A percentile compares a stretch with the other conserved stretches of the same genome.
Evolutionary conservation across 2,113 vertebrate genomes (phyloP).

Genomic region (Parotia lawesii): DNA sequence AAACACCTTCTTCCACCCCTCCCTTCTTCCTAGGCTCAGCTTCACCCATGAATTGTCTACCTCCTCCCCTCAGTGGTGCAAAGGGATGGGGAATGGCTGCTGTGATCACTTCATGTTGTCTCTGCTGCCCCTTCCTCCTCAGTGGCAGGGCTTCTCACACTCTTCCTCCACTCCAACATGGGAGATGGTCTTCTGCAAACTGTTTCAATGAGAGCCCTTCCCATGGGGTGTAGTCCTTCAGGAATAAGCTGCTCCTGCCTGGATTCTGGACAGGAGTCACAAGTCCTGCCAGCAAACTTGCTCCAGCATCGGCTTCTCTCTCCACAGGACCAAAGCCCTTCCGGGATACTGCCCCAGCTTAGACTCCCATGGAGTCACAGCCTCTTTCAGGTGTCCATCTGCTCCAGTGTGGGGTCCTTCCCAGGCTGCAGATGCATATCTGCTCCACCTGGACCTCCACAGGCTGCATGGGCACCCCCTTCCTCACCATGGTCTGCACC

Average conservation of each 20-base stretch:
- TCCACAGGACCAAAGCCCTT: not conserved
- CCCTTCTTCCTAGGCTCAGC: not conserved
- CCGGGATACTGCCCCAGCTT: not conserved
- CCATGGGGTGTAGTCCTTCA: not conserved
- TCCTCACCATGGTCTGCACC: too few relatives aligned
- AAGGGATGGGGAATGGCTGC: not conserved
- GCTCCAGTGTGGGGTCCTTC: not conserved
- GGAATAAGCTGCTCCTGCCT: not conserved
- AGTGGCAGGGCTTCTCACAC: not conserved
- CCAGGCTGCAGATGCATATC: not conserved
- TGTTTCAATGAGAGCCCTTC: not conserved
- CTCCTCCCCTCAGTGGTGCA: not conserved
- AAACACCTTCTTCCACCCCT: not conserved
- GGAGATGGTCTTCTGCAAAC: not conserved
- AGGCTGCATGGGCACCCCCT: not conserved
- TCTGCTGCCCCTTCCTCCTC: not conserved
- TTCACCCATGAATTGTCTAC: not conserved
- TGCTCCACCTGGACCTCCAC: not conserved
- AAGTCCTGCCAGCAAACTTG: not conserved
- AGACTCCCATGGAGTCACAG: not conserved
- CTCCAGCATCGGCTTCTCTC: not conserved
- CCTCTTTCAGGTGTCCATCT: not conserved
- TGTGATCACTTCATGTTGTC: not conserved
- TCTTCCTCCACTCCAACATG: rapidly evolving
- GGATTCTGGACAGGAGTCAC: too few relatives aligned